Evolutionary conservation across 1,140 invertebrate genomes (phyloP).

Genomic region (Arctopsyche grandis): DNA sequence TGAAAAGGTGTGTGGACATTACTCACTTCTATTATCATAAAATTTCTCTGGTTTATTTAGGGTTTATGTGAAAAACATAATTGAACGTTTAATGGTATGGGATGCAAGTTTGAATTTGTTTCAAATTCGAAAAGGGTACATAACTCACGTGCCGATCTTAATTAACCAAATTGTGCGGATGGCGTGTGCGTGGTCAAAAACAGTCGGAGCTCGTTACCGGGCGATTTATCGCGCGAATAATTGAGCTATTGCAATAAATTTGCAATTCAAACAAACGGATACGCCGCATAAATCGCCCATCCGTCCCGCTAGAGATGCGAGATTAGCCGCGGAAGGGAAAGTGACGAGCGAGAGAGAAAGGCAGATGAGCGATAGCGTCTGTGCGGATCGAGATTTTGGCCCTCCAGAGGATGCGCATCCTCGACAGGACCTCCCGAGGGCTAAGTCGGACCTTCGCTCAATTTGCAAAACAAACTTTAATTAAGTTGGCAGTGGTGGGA

Average conservation of each 20-base stretch:
- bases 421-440: not conserved
- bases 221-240: slow-evolving; percentile 22
- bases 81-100: no score
- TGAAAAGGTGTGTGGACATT: no score
- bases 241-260: slow-evolving; percentile 5
- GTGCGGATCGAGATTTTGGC: not conserved
- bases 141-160: not conserved
- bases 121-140: no score
- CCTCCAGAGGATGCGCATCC: not conserved
- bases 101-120: no score
- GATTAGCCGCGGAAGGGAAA: not conserved
- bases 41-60: no score
- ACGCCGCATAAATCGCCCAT: not conserved
- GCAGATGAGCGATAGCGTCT: no score
- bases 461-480: slow-evolving; percentile 42
- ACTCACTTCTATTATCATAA: no score
- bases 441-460: not conserved
- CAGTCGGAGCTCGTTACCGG: not conserved
- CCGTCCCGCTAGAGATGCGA: not conserved
- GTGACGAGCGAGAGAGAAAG: not conserved
- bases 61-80: no score
- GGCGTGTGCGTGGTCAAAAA: not conserved
- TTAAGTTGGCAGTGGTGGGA: slow-evolving; percentile 16
- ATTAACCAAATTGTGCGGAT: not conserved
- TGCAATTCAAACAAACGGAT: slow-evolving; percentile 2